These are phyloP conservation scores for Sphyrna mokarran DNA, from an alignment of 2,113 vertebrate genomes.

Conservation along the genomic window DNA sequence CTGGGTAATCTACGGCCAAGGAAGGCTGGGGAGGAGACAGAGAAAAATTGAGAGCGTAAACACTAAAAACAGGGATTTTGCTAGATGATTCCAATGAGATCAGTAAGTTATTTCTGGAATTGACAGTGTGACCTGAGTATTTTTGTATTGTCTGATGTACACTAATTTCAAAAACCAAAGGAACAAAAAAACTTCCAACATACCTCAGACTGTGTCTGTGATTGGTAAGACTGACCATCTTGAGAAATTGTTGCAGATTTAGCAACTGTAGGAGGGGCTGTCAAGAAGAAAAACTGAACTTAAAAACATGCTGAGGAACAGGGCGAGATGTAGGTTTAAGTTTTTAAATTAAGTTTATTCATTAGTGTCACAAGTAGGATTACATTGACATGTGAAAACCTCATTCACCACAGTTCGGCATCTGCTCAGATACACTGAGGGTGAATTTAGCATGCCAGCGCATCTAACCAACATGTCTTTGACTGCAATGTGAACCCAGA, in stretches of 20 bases:
- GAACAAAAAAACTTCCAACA: not conserved
- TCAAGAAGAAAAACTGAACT: not conserved
- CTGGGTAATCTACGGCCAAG: not conserved
- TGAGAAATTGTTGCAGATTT: conserved; percentile 12
- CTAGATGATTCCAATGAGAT: not conserved
- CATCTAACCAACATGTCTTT: too few relatives aligned
- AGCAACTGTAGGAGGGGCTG: conserved; percentile 21
- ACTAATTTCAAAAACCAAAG: not conserved
- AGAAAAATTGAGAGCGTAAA: not conserved
- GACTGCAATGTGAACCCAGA: too few relatives aligned
- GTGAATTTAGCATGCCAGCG: too few relatives aligned
- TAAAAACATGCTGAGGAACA: not conserved
- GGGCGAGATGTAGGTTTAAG: too few relatives aligned
- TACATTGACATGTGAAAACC: too few relatives aligned
- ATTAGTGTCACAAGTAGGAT: too few relatives aligned
- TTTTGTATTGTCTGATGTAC: too few relatives aligned
- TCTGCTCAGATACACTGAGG: too few relatives aligned
- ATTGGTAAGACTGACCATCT: not conserved
- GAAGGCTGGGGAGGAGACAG: not conserved
- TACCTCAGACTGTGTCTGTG: conserved; percentile 31
- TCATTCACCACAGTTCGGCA: too few relatives aligned
- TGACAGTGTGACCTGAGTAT: not conserved
- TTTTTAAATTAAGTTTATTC: too few relatives aligned
- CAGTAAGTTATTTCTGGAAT: not conserved
- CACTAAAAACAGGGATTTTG: not conserved